Evolutionary conservation across 2,888 invertebrate genomes (phyloP), one percentile per base, ranked within the genome.

Genomic region (Aporophyla nigra): DNA sequence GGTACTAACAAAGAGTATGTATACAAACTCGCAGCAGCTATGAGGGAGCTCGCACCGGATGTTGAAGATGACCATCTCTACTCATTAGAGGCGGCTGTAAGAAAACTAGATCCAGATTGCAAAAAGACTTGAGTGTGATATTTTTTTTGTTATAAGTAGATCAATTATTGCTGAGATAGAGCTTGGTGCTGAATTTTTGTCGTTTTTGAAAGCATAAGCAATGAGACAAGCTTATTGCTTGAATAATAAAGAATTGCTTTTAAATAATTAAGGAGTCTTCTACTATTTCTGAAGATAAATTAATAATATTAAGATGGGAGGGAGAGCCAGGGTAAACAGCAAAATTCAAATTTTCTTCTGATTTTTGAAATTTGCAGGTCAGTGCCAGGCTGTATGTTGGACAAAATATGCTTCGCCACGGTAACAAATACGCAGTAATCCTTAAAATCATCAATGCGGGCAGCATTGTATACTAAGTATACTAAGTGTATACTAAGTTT

Each of bases 1-100:
- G 99, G 99, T 0, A 93, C 98, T 0, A 99, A 99, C 93, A 97
- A 98, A 59, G 99, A 99, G 89, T 99, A 99, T 97, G 97, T 99
- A 0, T 98, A 98, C 88, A 98, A 98, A 88, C 96, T 99, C 84
- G 98, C 98, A 0, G 94, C 97, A 65, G 97, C 98, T 0, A 98
- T 99, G 98, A 97, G 98, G 76, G 93, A 96, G 61, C 96, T 99
- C 49, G 98, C 98, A 51, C 98, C 98, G 0, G 97, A 97, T 21
- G 97, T 97, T 0, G 86, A 97, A 4, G 99, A 99, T 91, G 97
- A 97, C 0, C 99, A 99, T 95, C 95, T 99, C 5, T 98, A 97
- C 91, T 95, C 97, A 33, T 93, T 99, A 54, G 99, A 99, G 93
- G 92, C 92, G 43, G 97, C 97, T 85, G 97, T 95, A 56, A 86